Evolutionary conservation across 1,140 invertebrate genomes (phyloP).

Genomic region (Drosophila sp.): DNA sequence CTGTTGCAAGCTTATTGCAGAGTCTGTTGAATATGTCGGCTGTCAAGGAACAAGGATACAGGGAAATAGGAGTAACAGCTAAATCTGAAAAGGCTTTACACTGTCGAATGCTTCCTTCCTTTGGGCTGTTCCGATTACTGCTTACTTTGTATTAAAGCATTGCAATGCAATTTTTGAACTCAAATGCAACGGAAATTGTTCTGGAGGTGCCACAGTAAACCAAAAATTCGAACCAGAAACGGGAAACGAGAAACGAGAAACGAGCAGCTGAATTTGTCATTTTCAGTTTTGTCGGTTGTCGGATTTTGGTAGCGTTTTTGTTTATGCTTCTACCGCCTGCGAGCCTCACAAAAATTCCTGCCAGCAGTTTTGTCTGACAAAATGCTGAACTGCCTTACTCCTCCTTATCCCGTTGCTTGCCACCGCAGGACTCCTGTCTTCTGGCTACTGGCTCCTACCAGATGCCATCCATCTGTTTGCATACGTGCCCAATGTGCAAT

Average conservation of each 20-base stretch:
- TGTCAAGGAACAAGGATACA: not conserved
- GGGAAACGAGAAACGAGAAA: slow-evolving; percentile 36
- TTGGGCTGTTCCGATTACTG: slow-evolving; percentile 61
- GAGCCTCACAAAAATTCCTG: slow-evolving; percentile 65
- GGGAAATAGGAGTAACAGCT: slow-evolving; percentile 35
- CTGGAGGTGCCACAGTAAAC: slow-evolving; percentile 44
- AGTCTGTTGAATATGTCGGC: slow-evolving; percentile 4
- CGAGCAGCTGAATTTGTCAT: slow-evolving; percentile 67
- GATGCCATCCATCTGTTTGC: slow-evolving; percentile 59
- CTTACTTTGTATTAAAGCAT: slow-evolving; percentile 79
- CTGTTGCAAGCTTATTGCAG: slow-evolving; percentile 6
- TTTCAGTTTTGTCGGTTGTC: slow-evolving; percentile 46
- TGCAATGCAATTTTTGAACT: slow-evolving; percentile 53
- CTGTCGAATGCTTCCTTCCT: slow-evolving; percentile 11
- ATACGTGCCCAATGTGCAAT: slow-evolving; percentile 80
- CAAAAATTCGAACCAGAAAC: slow-evolving; percentile 42
- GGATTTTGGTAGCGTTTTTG: slow-evolving; percentile 29
- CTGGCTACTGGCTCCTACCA: too few species aligned
- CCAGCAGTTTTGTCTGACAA: slow-evolving; percentile 65
- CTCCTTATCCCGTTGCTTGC: not conserved
- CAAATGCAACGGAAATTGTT: slow-evolving; percentile 75
- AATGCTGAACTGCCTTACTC: slow-evolving; percentile 23
- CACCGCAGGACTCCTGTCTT: too few species aligned
- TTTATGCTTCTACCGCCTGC: not conserved
- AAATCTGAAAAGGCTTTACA: slow-evolving; percentile 48